Base-by-base conservation (phyloP, 2,113 vertebrate species). In the Sitta europaea region DNA sequence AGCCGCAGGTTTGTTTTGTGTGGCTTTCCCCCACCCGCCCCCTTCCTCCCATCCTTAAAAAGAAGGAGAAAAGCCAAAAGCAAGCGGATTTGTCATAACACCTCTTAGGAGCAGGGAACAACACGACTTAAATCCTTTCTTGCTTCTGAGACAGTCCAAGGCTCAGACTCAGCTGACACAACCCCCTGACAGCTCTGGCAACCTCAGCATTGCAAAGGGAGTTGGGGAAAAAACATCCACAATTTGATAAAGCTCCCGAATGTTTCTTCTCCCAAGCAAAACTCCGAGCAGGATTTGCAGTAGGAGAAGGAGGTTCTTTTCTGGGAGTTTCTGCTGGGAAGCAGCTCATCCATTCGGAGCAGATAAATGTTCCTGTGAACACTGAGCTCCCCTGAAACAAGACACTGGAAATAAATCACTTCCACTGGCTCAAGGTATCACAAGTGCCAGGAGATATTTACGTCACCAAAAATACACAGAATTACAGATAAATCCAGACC, bases 331-430 rank as follows among this genome's bases (percentile, higher is more conserved):
- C 57, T 72, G 27, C 43, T 33, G 63, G 50, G 91, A 66, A 95
- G 91, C 76, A 75, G 80, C 84, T 90, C 19, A 29, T 61, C 83
- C 88, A 7, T 68, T 84, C 21, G 3, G 45, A 72, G 70, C 86
- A 85, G 74, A 92, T 81, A 63, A 93, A 92, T 92, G 95, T 83
- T 88, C 18, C 88, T 0, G 12, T 23, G 36, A 73, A 86, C 78
- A 20, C 90, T 70, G 88, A 83, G 92, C 88, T 61, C 67, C 88
- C 86, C 88, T 58, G 92, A 90, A 97, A 95, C 53, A 63, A 78
- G 91, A 91, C 50, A 38, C 91, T 25, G 35, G 91, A 42, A 94
- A 92, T 85, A 78, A 91, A 94, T 94, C 87, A 81, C 90, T 21
- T 54, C 91, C 51, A 78, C 45, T 10, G 10, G 80, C 95, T 94